These are phyloP conservation scores for Danio rerio DNA, from an alignment of 2,113 vertebrate species.

Conservation along the genomic window GRCz12tu NC_133192.1:44410001-44410500, in stretches of 20 bases:
- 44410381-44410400: slow-evolving; percentile 51
- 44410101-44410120: no score
- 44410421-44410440: slow-evolving; percentile 60
- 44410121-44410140: background rate
- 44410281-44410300: slow-evolving; percentile 30
- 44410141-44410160: background rate
- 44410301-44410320: slow-evolving; percentile 53
- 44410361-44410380: slow-evolving; percentile 44
- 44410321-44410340: slow-evolving; percentile 50
- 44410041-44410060: no score
- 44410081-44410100: no score
- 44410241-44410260: background rate
- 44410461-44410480: slow-evolving; percentile 67
- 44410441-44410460: slow-evolving; percentile 60
- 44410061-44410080: no score
- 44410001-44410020: no score
- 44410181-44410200: background rate
- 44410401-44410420: slow-evolving; percentile 47
- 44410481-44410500: slow-evolving; percentile 29
- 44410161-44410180: background rate
- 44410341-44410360: slow-evolving; percentile 54
- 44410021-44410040: no score
- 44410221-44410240: background rate
- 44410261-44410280: slow-evolving; percentile 31
- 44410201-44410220: background rate